A percentile compares a stretch with the other conserved stretches of the same genome.
Evolutionary conservation across 2,113 vertebrate genomes (phyloP).

Genomic region (Triplophysa siluroides): DNA sequence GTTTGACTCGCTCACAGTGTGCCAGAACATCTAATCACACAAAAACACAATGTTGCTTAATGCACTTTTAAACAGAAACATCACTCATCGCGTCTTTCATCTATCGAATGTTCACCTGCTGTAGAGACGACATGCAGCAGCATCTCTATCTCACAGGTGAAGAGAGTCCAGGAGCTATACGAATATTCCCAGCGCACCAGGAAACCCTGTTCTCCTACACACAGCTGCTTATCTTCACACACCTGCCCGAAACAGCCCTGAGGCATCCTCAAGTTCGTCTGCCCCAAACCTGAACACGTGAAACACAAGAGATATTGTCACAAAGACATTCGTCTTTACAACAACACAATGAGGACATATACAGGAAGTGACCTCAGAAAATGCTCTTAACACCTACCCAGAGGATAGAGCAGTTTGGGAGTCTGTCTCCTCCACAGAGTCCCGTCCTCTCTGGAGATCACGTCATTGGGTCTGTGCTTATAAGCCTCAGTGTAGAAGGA

Average conservation of each 20-base stretch:
- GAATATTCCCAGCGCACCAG: conserved; percentile 94
- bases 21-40: conserved; percentile 84
- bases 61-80: neutral
- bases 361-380: neutral
- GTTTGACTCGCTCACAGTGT: conserved; percentile 92
- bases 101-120: conserved; percentile 78
- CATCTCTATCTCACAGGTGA: conserved; percentile 98
- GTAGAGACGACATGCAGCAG: conserved; percentile 96
- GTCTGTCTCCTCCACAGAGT: conserved; percentile 89
- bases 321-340: neutral
- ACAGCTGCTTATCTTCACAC: conserved; percentile 76
- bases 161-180: conserved; percentile 95
- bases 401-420: conserved; percentile 90
- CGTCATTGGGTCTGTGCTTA: conserved; percentile 89
- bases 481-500: conserved; percentile 93
- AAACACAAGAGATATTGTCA: neutral
- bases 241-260: conserved; percentile 91
- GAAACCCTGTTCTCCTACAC: conserved; percentile 79
- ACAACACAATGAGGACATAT: neutral
- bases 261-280: conserved; percentile 93
- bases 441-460: conserved; percentile 90
- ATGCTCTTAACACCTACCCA: conserved; percentile 75
- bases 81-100: neutral
- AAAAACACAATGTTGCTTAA: neutral
- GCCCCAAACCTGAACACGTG: conserved; percentile 73